A percentile compares a stretch with the other conserved stretches of the same genome.
Evolutionary conservation across 2,888 invertebrate species (phyloP).

Genomic region (Erebia aethiops): DNA sequence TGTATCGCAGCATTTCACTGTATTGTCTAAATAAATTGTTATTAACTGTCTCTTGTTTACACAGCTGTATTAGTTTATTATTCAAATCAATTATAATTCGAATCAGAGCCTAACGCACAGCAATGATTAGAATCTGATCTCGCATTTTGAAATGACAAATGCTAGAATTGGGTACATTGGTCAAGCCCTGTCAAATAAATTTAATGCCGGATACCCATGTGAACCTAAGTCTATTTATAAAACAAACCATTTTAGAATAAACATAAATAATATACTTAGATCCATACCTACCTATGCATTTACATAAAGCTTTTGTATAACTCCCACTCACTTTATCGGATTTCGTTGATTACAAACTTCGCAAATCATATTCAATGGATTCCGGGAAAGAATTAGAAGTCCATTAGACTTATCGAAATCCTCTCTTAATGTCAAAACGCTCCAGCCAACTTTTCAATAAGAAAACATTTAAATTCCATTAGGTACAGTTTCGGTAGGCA

Average conservation of each 20-base stretch:
- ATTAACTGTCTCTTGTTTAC: neutral
- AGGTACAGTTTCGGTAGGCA: slow-evolving; percentile 50
- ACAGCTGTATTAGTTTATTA: slow-evolving; percentile 5
- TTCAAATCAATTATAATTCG: neutral
- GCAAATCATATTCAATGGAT: slow-evolving; percentile 36
- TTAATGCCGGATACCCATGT: too few relatives aligned
- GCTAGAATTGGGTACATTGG: too few relatives aligned
- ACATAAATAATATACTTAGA: neutral
- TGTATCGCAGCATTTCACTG: slow-evolving; percentile 18
- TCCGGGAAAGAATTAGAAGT: slow-evolving; percentile 40
- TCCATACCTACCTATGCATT: neutral
- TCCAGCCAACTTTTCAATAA: slow-evolving; percentile 69
- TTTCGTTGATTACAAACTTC: slow-evolving; percentile 30
- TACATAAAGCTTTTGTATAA: slow-evolving; percentile 12
- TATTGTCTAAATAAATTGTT: slow-evolving; percentile 18
- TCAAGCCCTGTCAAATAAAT: too few relatives aligned
- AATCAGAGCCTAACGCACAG: neutral
- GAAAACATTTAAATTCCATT: slow-evolving; percentile 73
- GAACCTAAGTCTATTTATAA: neutral
- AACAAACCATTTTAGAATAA: neutral
- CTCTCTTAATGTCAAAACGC: slow-evolving; percentile 45
- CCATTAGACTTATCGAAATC: slow-evolving; percentile 68
- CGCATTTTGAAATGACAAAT: neutral
- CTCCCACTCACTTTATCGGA: slow-evolving; percentile 22
- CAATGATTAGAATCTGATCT: neutral